These are phyloP conservation scores for Calliopum simillimum DNA, from an alignment of 2,888 invertebrate genomes.

Conservation along the genomic window DNA sequence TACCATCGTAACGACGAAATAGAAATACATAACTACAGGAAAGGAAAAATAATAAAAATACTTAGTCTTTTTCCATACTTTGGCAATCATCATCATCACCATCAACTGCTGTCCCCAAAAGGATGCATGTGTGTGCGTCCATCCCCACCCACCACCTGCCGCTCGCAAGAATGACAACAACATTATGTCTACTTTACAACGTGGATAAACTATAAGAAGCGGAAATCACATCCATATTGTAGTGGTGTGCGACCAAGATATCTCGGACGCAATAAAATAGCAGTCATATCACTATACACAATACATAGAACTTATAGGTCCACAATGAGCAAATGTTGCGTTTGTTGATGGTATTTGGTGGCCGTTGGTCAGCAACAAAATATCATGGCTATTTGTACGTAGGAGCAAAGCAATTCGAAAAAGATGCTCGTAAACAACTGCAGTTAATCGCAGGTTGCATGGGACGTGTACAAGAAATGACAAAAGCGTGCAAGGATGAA, in stretches of 20 bases:
- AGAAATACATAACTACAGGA: constrained; percentile 43
- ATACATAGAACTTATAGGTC: constrained; percentile 6
- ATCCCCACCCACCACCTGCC: too few relatives aligned
- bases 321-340: neutral
- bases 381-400: neutral
- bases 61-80: neutral
- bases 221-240: constrained; percentile 44
- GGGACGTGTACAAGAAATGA: constrained; percentile 11
- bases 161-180: constrained; percentile 57
- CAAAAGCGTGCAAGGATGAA: constrained; percentile 1
- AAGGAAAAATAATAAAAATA: constrained; percentile 32
- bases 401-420: neutral
- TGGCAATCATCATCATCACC: constrained; percentile 10
- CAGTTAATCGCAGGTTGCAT: constrained; percentile 13
- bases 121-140: constrained; percentile 20
- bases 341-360: neutral
- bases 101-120: constrained; percentile 23
- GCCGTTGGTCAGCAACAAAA: neutral
- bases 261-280: constrained; percentile 10
- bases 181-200: constrained; percentile 65
- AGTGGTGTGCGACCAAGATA: neutral
- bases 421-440: constrained; percentile 12
- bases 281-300: neutral
- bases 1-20: neutral
- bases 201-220: constrained; percentile 57